Conservation (phyloP, 2,797 vertebrate genomes). For the Poecilia wingei region DNA sequence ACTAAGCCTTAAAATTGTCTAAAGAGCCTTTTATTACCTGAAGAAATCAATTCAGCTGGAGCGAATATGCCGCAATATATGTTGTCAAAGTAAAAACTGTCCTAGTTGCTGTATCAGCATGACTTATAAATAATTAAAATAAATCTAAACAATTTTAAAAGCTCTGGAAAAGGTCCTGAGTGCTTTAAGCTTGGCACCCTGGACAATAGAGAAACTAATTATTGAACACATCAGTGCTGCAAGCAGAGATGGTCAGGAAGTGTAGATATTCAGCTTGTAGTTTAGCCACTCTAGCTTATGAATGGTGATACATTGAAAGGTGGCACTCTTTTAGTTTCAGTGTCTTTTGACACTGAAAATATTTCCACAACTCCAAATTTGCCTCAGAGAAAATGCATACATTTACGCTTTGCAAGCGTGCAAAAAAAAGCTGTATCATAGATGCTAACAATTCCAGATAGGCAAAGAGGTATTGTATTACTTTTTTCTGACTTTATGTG, state of each 20-base stretch:
- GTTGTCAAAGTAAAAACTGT: slow-evolving; percentile 1
- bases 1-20: background rate
- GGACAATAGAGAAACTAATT: background rate
- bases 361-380: background rate
- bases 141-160: background rate
- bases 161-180: background rate
- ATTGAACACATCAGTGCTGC: background rate
- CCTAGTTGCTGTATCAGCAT: background rate
- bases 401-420: background rate
- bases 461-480: background rate
- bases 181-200: background rate
- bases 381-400: background rate
- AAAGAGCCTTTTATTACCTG: background rate
- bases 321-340: background rate
- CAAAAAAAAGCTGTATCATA: background rate
- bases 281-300: background rate
- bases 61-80: background rate
- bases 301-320: background rate
- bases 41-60: background rate
- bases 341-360: background rate
- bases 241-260: background rate
- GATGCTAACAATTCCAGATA: too few species aligned
- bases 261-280: background rate
- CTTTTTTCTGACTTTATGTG: background rate
- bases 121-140: background rate